Evolutionary conservation across 2,113 vertebrate genomes (phyloP).

Genomic region (Protobothrops flavoviridis): DNA sequence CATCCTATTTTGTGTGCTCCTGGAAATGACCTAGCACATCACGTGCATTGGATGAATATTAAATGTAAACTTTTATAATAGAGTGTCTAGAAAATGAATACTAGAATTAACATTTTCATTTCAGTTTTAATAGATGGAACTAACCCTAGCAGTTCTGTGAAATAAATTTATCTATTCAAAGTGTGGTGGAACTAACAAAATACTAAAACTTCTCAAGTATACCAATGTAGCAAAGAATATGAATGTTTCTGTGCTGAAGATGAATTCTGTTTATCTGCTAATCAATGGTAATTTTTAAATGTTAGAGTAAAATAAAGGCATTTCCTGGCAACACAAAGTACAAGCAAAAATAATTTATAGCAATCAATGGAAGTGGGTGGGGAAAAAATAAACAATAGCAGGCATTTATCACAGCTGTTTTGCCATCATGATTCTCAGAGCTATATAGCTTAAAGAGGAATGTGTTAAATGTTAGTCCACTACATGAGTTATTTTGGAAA

Average conservation of each 20-base stretch:
- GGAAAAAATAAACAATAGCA: neutral
- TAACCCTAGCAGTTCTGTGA: neutral
- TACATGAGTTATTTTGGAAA: no score
- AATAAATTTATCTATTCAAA: neutral
- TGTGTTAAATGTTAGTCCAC: neutral
- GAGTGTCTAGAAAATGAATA: neutral
- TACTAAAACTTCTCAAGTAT: neutral
- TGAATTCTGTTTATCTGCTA: neutral
- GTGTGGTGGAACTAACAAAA: neutral
- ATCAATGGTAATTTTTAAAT: constrained; percentile 1
- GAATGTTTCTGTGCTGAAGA: constrained; percentile 26
- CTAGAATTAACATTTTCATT: neutral
- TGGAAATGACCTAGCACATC: neutral
- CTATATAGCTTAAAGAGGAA: neutral
- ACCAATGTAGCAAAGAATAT: neutral
- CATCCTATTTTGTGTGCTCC: neutral
- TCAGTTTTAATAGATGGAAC: neutral
- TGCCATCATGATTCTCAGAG: neutral
- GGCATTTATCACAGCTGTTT: constrained; percentile 10
- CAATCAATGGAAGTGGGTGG: constrained; percentile 13
- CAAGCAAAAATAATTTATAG: neutral
- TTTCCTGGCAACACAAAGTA: constrained; percentile 34
- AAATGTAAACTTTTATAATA: neutral
- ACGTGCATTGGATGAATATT: neutral
- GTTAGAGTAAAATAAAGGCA: neutral